Conservation (phyloP, 2,113 vertebrate species). For the Syngnathoides biaculeatus region DNA sequence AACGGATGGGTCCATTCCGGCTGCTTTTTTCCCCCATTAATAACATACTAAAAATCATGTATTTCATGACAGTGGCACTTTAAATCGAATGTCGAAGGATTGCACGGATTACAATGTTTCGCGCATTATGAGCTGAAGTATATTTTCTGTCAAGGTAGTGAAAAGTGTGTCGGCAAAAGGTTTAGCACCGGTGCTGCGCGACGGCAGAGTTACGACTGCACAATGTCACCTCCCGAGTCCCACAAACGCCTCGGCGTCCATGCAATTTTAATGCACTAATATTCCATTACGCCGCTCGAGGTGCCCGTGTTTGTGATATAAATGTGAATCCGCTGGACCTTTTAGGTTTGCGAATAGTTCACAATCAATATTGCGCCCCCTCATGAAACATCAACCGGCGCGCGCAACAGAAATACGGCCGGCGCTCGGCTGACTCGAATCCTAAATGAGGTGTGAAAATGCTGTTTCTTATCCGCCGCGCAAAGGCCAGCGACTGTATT, state of each 20-base stretch:
- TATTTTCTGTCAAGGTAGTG: background rate
- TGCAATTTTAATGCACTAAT: conserved; percentile 26
- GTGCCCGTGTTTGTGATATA: conserved; percentile 11
- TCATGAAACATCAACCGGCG: conserved; percentile 68
- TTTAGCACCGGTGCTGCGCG: background rate
- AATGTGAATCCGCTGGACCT: conserved; percentile 17
- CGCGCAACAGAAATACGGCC: conserved; percentile 52
- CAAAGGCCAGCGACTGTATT: background rate
- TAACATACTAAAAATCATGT: too few relatives aligned
- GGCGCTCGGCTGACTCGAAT: conserved; percentile 56
- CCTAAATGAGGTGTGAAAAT: conserved; percentile 63
- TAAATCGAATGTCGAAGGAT: too few relatives aligned
- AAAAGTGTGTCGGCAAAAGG: background rate
- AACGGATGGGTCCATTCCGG: too few relatives aligned
- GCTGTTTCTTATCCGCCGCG: conserved; percentile 5
- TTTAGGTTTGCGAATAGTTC: conserved; percentile 31
- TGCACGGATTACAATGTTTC: conserved; percentile 15
- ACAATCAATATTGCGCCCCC: conserved; percentile 63
- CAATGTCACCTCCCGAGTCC: conserved; percentile 1
- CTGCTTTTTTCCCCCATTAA: too few relatives aligned
- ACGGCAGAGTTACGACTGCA: background rate
- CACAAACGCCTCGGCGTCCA: background rate
- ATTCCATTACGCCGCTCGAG: background rate
- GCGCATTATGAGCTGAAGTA: conserved; percentile 5
- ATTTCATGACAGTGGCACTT: too few relatives aligned